Percentiles rank a stretch among this genome's conserved stretches.
Evolutionary conservation across 1,140 invertebrate species (phyloP).

Genomic region (Drosophila littoralis): DNA sequence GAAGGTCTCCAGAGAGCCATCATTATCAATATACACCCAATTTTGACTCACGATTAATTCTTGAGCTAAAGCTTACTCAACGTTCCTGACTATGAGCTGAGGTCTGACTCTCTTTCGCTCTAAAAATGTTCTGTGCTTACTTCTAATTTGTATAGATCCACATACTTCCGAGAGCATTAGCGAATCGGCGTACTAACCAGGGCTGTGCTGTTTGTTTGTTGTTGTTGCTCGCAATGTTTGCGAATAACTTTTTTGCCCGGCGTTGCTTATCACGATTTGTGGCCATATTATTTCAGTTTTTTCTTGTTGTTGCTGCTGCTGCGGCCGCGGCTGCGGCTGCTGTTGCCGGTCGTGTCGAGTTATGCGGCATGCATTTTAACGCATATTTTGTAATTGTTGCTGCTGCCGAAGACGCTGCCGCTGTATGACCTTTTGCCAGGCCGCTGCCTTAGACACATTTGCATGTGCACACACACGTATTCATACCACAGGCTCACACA

Average conservation of each 20-base stretch:
- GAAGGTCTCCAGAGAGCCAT: too few relatives aligned
- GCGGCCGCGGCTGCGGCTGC: constrained; percentile 16
- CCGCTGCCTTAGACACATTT: constrained; percentile 62
- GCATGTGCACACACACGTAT: constrained; percentile 54
- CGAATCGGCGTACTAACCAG: not conserved
- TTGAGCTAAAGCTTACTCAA: too few relatives aligned
- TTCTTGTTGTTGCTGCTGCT: constrained; percentile 42
- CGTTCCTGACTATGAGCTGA: too few relatives aligned
- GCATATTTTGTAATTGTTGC: constrained; percentile 82
- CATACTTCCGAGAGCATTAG: constrained; percentile 6
- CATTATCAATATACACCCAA: too few relatives aligned
- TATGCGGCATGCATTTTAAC: constrained; percentile 79
- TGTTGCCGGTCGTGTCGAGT: constrained; percentile 69
- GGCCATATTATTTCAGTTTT: constrained; percentile 79
- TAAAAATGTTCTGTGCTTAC: too few relatives aligned
- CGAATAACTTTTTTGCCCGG: constrained; percentile 74
- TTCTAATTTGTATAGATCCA: not conserved
- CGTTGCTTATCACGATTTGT: constrained; percentile 82
- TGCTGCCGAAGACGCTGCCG: constrained; percentile 43
- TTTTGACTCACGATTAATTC: too few relatives aligned
- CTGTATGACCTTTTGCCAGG: constrained; percentile 70
- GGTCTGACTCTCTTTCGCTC: too few relatives aligned
- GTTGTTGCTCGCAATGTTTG: constrained; percentile 73
- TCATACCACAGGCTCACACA: not conserved
- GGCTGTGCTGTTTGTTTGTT: constrained; percentile 41